Base-by-base conservation (phyloP, 2,888 invertebrate genomes). In the Erebia palarica region DNA sequence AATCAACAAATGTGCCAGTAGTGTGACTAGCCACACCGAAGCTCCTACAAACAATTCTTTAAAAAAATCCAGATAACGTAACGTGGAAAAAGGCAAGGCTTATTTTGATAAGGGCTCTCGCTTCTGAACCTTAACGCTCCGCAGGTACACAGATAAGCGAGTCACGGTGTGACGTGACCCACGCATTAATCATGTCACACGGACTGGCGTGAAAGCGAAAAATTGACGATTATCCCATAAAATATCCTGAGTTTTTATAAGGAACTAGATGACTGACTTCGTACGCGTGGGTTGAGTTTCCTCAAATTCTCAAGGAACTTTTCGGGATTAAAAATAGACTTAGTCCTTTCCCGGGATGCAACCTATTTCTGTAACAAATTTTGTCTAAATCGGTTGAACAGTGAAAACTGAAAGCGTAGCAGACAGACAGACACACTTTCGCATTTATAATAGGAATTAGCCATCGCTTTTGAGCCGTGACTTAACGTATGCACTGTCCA, bases 131-230 rank as follows among this genome's bases (percentile, higher is more conserved):
- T 27, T 66, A 44, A 66, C 57, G 58, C 66, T 67, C 49, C 49
- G 58, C 66, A 49, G 67, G 67, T 59, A 59, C 16, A 53, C 10
- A 59, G 59, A 59, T 58, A 67, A 67, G 67, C 59, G 59, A 67
- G 59, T 59, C 67, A 67, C 59, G 58, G n/a, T 44, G 67, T 59
- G 67, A 59, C 67, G 5, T 49, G 59, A 67, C 49, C 59, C 67
- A 16, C 18, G 11, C 58, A 67, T 67, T 59, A 67, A 59, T 67
- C 67, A 67, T 42, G 57, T 44, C 65, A 66, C 44, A 44, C 57
- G 5, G n/a, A 16, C 14, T 58, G 59, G 16, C 59, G 16, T 59
- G 47, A 27, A 58, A 49, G 67, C 67, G 58, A 36, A 59, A 59
- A 67, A 67, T 67, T 59, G 59, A n/a, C 47, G 59, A 67, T 67